phyloP scores from a whole-genome alignment of 2,113 vertebrate species.

The Pan paniscus region DNA sequence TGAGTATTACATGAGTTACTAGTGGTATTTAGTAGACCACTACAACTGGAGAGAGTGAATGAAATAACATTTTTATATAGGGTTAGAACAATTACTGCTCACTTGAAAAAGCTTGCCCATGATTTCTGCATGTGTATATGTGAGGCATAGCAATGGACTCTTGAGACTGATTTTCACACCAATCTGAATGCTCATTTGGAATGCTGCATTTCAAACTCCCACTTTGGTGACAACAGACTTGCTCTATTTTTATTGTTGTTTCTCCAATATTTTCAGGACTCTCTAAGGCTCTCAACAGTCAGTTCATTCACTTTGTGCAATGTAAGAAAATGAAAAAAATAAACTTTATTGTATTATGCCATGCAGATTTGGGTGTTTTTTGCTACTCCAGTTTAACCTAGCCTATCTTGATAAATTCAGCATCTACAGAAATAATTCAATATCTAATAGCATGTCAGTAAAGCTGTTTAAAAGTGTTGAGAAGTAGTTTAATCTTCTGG shows the following conservation, averaged over 20 bases:
- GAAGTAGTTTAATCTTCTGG: neutral
- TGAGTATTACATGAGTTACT: neutral
- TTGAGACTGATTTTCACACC: neutral
- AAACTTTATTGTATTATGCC: neutral
- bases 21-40: slow-evolving; percentile 36
- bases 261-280: neutral
- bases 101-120: neutral
- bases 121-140: neutral
- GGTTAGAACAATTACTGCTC: neutral
- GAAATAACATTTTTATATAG: slow-evolving; percentile 27
- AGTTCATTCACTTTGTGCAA: neutral
- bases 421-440: neutral
- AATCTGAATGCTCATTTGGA: neutral
- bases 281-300: neutral
- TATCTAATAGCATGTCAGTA: neutral
- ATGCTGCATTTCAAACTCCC: neutral
- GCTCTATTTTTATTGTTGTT: neutral
- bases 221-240: neutral
- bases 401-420: neutral
- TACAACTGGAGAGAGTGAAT: neutral
- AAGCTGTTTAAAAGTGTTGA: neutral
- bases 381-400: neutral
- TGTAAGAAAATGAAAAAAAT: neutral
- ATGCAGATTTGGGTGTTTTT: neutral
- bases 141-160: neutral